phyloP scores from a whole-genome alignment of 2,113 vertebrate species.

The Tursiops truncatus region DNA sequence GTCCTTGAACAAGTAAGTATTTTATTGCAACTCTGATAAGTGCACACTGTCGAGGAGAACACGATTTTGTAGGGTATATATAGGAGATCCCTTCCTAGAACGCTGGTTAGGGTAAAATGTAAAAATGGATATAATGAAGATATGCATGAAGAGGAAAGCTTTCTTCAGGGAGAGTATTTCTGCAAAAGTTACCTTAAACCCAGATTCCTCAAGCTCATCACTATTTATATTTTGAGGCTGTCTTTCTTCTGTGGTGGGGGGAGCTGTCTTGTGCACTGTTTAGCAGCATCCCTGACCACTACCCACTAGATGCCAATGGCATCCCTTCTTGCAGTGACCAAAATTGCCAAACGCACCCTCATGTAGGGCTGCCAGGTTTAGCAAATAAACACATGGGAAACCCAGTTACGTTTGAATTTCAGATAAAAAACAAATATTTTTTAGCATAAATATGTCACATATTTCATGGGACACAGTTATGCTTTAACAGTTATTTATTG shows the following conservation, averaged over 20 bases:
- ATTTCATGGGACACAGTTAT: neutral
- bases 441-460: neutral
- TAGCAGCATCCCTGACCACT: neutral
- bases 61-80: neutral
- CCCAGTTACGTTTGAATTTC: neutral
- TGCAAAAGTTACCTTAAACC: neutral
- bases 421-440: neutral
- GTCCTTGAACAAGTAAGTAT: neutral
- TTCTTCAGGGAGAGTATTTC: neutral
- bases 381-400: neutral
- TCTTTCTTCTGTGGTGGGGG: neutral
- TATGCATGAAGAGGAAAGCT: neutral
- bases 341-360: neutral
- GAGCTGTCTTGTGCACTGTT: neutral
- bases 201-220: neutral
- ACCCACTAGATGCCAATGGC: neutral
- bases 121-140: neutral
- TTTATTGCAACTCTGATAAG: neutral
- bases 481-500: neutral
- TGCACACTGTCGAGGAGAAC: neutral
- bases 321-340: neutral
- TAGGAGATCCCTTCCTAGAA: neutral
- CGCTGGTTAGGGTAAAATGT: neutral
- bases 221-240: neutral
- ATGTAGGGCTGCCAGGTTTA: neutral